Evolutionary conservation across 2,888 invertebrate species (phyloP), one percentile per base, ranked within the genome.

Genomic region (Stenotaenia linearis): DNA sequence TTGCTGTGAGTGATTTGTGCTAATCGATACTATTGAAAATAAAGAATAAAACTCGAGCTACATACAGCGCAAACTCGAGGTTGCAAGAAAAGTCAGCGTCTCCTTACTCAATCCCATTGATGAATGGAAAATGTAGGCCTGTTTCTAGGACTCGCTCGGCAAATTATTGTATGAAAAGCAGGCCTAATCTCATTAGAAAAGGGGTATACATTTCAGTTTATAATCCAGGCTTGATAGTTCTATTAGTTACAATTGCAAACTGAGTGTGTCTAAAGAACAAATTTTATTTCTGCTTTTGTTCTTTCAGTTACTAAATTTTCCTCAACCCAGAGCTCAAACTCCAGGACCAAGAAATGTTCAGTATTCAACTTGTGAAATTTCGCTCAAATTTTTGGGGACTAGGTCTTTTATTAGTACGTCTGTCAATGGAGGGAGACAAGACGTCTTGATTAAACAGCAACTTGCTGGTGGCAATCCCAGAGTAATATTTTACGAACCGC

Each of bases 391-490:
- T 45, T 45, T 45, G 28, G 77, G 77, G 12, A 77, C 77, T 28
- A 35, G 77, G 23, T 37, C 40, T 10, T 77, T 45, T 61, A 12
- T 78, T 25, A 35, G 78, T 12, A 78, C 21, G 32, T 28, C n/a
- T 78, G 78, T 78, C 18, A 79, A 69, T 4, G 18, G 37, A 28
- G 56, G 80, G 3, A 50, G 18, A 28, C 80, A 81, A 79, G 80
- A 82, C 35, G 78, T 82, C n/a, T 18, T 81, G 12, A 78, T 82
- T 7, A 79, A 81, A 56, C 82, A 82, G 40, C 82, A 82, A 69
- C 80, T 81, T 61, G 79, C 81, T 77, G 81, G 82, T 30, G 82
- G 82, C n/a, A 82, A 79, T 40, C 81, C 82, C n/a, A 80, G 82
- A 32, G 77, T 80, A 23, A 81, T 82, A n/a, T 82, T 81, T 69